Percentiles rank a stretch among this genome's conserved stretches.
These are phyloP conservation scores for Pseudochirops cupreus DNA, from an alignment of 2,797 vertebrate genomes.

Conservation along the genomic window DNA sequence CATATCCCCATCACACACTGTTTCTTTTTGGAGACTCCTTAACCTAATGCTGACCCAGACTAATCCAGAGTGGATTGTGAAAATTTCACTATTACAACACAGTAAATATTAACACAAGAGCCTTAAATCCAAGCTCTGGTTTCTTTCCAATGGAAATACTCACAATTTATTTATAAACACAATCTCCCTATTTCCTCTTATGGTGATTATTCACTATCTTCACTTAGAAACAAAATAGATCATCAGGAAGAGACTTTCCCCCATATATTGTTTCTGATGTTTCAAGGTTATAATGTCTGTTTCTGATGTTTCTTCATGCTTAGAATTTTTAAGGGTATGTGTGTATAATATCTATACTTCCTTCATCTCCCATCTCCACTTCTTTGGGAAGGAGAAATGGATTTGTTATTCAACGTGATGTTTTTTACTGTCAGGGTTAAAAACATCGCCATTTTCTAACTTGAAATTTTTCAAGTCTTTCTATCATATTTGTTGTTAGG, in stretches of 20 bases:
- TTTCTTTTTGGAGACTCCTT: slow-evolving; percentile 63
- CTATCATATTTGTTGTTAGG: neutral
- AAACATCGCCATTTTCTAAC: neutral
- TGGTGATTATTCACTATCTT: slow-evolving; percentile 71
- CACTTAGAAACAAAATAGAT: slow-evolving; percentile 10
- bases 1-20: neutral
- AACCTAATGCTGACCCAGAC: slow-evolving; percentile 49
- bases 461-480: neutral
- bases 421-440: neutral
- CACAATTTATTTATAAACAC: slow-evolving; percentile 77
- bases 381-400: slow-evolving; percentile 32
- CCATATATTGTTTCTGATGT: neutral
- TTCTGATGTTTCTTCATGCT: neutral
- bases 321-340: neutral
- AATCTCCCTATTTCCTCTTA: slow-evolving; percentile 75
- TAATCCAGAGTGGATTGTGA: slow-evolving; percentile 71
- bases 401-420: neutral
- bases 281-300: too few relatives aligned
- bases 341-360: neutral
- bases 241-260: neutral
- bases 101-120: slow-evolving; percentile 79
- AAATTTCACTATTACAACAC: slow-evolving; percentile 66
- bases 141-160: slow-evolving; percentile 75
- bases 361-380: neutral
- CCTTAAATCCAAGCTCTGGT: slow-evolving; percentile 66